A percentile compares a stretch with the other conserved stretches of the same genome.
Conservation (phyloP, 2,888 invertebrate species). For the Agelastica alni region DNA sequence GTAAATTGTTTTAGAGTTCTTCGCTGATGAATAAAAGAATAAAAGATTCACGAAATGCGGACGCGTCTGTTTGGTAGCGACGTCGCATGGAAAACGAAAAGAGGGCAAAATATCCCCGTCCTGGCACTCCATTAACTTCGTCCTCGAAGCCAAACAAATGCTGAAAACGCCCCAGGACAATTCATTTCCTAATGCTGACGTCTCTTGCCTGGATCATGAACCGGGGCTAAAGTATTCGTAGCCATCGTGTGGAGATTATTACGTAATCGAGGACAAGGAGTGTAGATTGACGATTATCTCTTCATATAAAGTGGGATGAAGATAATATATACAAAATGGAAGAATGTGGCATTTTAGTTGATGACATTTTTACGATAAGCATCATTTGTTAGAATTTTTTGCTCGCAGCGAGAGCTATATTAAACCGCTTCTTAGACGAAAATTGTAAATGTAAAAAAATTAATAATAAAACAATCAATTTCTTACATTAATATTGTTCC, state of each 20-base stretch:
- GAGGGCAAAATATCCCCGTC: conserved; percentile 14
- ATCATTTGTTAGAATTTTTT: too few species aligned
- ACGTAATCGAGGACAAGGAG: conserved; percentile 10
- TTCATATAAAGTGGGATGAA: not conserved
- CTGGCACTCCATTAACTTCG: conserved; percentile 24
- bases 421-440: too few species aligned
- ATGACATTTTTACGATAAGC: too few species aligned
- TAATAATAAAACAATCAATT: too few species aligned
- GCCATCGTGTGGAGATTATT: conserved; percentile 8
- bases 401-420: too few species aligned
- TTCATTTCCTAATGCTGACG: conserved; percentile 19
- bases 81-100: not conserved
- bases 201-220: not conserved
- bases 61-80: conserved; percentile 5
- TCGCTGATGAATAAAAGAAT: not conserved
- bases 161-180: conserved; percentile 21
- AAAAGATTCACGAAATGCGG: conserved; percentile 4
- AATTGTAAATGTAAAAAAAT: too few species aligned
- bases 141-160: conserved; percentile 19
- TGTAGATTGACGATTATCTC: conserved; percentile 7
- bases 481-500: too few species aligned
- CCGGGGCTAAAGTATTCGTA: conserved; percentile 1
- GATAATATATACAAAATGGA: not conserved
- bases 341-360: not conserved
- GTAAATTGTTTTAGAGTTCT: too few species aligned